Evolutionary conservation across 2,888 invertebrate species (phyloP).

Genomic region (Abscondita cerata): DNA sequence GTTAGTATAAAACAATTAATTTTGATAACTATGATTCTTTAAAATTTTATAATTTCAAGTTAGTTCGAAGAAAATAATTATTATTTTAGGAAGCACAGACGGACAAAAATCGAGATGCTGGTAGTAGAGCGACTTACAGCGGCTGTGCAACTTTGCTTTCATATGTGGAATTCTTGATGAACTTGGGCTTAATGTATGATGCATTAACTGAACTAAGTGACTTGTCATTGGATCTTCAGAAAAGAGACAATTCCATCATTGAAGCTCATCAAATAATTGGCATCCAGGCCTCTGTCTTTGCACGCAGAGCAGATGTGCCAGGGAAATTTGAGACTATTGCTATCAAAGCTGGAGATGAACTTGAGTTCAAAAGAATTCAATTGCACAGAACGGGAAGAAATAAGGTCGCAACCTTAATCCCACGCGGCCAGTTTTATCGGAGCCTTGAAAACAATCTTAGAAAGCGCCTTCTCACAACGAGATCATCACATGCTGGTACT

Average conservation of each 20-base stretch:
- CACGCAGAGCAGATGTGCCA: neutral
- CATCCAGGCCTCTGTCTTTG: neutral
- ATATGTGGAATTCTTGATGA: neutral
- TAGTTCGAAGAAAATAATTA: neutral
- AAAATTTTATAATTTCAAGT: too few species aligned
- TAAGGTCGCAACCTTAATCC: neutral
- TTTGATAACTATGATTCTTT: neutral
- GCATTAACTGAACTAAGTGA: neutral
- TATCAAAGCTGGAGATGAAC: neutral
- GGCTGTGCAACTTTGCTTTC: neutral
- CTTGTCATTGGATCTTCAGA: neutral
- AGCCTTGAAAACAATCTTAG: too few species aligned
- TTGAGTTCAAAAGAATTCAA: neutral
- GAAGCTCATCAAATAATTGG: neutral
- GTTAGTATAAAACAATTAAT: neutral
- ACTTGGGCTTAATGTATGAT: neutral
- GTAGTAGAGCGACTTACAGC: neutral
- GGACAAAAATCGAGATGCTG: too few species aligned
- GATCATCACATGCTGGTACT: neutral
- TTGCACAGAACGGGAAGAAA: neutral
- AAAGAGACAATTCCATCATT: neutral
- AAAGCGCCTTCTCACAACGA: neutral
- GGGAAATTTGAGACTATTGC: neutral
- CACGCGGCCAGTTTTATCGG: slow-evolving; percentile 1
- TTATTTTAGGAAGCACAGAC: slow-evolving; percentile 1